Evolutionary conservation across 2,888 invertebrate species (phyloP), one percentile per base, ranked within the genome.

Genomic region (Branchipolynoe longqiensis): DNA sequence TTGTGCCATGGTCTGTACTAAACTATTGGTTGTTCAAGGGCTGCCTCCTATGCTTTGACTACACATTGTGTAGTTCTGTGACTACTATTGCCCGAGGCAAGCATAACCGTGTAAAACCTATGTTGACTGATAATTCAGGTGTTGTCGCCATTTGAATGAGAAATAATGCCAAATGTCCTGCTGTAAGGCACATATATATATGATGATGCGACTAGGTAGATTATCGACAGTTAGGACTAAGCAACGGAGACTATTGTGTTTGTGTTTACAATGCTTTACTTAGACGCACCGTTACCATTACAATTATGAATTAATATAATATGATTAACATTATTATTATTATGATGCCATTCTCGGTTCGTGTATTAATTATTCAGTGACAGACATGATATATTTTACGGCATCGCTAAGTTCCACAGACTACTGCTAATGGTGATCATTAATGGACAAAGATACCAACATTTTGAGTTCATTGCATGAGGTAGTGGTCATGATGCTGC

Each of bases 91-190:
- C 28, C 62, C 12, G 62, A 62, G 18, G 14, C 62, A 14, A 62
- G 12, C 31, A 62, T 56, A n/a, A 62, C 31, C 14, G 25, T n/a
- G n/a, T 22, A 18, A 38, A 69, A 38, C 36, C 38, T 69, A 69
- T 12, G 69, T 33, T 69, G 69, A 69, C 69, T 69, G 69, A 69
- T 69, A 0, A 58, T 58, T 4, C 14, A 69, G 33, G n/a, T 69
- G 38, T 69, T 69, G 69, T 69, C 38, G 31, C 18, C 25, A 28
- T 12, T 1, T 2, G 31, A 31, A n/a, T 38, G 36, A 69, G 38
- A n/a, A 33, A 69, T 36, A 33, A 69, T 58, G 58, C 58, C 58
- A 58, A 58, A 58, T 33, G 18, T 38, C 36, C 38, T 69, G 38
- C 31, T 69, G 12, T 6, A 33, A 69, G 38, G n/a, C 36, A 33